phyloP scores from a whole-genome alignment of 2,113 vertebrate genomes.

The Malurus cyaneus region DNA sequence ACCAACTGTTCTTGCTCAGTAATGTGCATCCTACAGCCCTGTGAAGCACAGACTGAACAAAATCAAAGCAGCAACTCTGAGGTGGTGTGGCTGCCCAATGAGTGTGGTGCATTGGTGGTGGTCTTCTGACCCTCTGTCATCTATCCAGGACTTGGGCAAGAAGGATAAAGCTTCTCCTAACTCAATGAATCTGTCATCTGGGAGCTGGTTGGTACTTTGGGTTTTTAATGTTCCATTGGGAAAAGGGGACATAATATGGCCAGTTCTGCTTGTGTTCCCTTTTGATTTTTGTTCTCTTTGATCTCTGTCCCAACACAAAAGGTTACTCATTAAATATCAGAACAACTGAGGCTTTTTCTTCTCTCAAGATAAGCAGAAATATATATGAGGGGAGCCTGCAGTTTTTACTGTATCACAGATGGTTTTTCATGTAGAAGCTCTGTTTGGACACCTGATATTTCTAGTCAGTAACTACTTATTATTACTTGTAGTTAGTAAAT shows the following conservation, averaged over 20 bases:
- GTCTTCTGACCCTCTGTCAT: neutral
- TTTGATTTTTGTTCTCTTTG: conserved; percentile 23
- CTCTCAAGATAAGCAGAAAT: neutral
- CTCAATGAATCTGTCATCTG: neutral
- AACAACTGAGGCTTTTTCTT: neutral
- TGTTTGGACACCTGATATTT: neutral
- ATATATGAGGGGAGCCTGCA: neutral
- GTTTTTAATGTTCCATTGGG: neutral
- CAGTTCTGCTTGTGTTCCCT: neutral
- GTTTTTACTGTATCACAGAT: neutral
- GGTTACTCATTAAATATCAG: neutral
- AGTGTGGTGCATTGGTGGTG: neutral
- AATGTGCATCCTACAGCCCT: neutral
- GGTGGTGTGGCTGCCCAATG: neutral
- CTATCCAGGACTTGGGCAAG: neutral
- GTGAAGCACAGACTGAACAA: neutral
- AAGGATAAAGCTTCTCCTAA: neutral
- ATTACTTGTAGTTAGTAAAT: neutral
- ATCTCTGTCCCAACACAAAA: neutral
- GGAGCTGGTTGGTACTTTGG: neutral
- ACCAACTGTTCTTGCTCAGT: neutral
- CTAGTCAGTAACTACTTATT: neutral
- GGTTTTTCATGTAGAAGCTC: neutral
- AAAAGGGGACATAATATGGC: neutral
- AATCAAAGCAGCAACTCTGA: neutral